Percentiles rank a stretch among this genome's conserved stretches.
Conservation (phyloP, 2,113 vertebrate species). For the Anguilla rostrata region DNA sequence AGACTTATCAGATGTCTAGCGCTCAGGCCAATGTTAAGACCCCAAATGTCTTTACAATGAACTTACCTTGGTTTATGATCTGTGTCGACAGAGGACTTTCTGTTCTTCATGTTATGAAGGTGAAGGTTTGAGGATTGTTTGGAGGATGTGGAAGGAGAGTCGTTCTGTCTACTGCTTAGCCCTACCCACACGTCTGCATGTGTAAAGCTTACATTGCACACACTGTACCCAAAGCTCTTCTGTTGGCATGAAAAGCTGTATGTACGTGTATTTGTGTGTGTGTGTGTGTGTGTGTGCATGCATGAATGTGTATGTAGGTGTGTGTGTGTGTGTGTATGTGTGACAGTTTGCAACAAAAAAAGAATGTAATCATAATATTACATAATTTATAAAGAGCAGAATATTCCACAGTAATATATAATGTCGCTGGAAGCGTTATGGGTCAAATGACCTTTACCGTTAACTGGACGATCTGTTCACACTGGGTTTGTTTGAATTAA, state of each 20-base stretch:
- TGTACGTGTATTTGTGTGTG: too few relatives aligned
- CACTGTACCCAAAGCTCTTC: not conserved
- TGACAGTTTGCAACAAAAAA: slow-evolving; percentile 3
- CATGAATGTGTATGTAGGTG: too few relatives aligned
- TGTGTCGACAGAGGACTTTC: not conserved
- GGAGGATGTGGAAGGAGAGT: not conserved
- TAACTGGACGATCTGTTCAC: slow-evolving; percentile 68
- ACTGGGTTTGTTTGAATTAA: slow-evolving; percentile 65
- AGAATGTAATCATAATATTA: slow-evolving; percentile 37
- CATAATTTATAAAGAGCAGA: not conserved
- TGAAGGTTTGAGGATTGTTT: not conserved
- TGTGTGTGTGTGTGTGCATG: too few relatives aligned
- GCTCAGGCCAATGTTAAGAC: slow-evolving; percentile 47
- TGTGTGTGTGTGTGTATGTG: too few relatives aligned
- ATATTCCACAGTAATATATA: slow-evolving; percentile 50
- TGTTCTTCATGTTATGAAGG: not conserved
- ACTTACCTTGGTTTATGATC: not conserved
- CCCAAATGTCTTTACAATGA: not conserved
- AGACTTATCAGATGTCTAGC: slow-evolving; percentile 47
- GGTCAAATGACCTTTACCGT: slow-evolving; percentile 73
- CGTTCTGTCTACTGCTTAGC: not conserved
- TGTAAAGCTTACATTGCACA: not conserved
- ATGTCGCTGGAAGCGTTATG: slow-evolving; percentile 55
- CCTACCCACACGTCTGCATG: not conserved
- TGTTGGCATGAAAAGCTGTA: not conserved